A percentile compares a stretch with the other conserved stretches of the same genome.
phyloP scores from a whole-genome alignment of 2,797 vertebrate species.

The Eulemur rubriventer region DNA sequence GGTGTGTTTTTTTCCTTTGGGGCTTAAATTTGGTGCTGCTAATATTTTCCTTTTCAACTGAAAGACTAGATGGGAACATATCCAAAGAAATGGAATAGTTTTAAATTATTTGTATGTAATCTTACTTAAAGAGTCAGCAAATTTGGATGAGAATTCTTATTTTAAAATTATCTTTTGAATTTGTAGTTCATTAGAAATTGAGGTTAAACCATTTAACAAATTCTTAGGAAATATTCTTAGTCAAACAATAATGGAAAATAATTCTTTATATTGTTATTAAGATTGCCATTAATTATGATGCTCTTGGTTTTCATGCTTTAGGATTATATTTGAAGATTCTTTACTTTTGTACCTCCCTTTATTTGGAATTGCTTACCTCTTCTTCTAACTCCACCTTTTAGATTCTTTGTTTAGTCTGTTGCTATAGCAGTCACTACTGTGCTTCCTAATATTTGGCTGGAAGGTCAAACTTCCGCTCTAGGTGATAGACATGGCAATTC shows the following conservation, averaged over 20 bases:
- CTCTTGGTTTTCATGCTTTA: not conserved
- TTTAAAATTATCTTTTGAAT: slow-evolving; percentile 43
- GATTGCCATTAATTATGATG: not conserved
- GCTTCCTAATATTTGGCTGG: slow-evolving; percentile 50
- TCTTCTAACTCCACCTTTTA: slow-evolving; percentile 27
- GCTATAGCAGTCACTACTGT: slow-evolving; percentile 54
- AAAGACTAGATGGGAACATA: not conserved
- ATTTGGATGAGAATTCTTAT: not conserved
- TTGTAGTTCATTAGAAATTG: slow-evolving; percentile 14
- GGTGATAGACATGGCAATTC: slow-evolving; percentile 60
- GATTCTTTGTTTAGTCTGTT: slow-evolving; percentile 76
- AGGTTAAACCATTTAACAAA: not conserved
- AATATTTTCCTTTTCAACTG: slow-evolving; percentile 46
- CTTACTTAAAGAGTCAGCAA: not conserved
- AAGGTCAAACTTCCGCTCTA: slow-evolving; percentile 34
- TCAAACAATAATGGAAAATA: slow-evolving; percentile 19
- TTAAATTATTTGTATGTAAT: slow-evolving; percentile 9
- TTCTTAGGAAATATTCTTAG: not conserved
- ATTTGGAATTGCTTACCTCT: slow-evolving; percentile 45
- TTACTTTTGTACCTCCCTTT: not conserved
- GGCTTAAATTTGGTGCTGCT: not conserved
- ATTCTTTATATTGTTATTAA: not conserved
- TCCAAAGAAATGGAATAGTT: slow-evolving; percentile 25
- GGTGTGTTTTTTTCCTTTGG: not conserved
- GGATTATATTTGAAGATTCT: not conserved